Conservation (phyloP, 2,888 invertebrate species). For the Cephus sareptanus region DNA sequence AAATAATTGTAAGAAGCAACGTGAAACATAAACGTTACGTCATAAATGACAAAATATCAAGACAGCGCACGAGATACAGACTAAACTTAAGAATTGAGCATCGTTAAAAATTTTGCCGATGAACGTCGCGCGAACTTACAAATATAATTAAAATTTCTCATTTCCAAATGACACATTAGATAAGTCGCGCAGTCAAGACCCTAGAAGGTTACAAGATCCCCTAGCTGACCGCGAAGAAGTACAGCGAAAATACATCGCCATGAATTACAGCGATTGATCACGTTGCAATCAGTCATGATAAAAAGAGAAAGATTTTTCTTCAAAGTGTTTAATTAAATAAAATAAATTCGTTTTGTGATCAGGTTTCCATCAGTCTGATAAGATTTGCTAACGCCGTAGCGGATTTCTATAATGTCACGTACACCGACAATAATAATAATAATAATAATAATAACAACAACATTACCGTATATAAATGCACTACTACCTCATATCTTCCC, state of each 20-base stretch:
- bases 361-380: constrained; percentile 36
- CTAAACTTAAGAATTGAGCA: not conserved
- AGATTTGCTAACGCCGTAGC: constrained; percentile 27
- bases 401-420: constrained; percentile 9
- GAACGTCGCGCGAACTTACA: not conserved
- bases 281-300: not conserved
- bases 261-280: not conserved
- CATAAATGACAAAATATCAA: not conserved
- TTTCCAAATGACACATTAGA: not conserved
- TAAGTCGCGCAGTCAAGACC: not conserved
- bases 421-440: constrained; percentile 2
- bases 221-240: not conserved
- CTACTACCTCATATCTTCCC: not conserved
- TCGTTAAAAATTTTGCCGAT: not conserved
- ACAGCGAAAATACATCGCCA: not conserved
- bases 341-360: not conserved
- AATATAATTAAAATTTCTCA: not conserved
- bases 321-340: not conserved
- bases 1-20: not conserved
- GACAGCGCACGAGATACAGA: not conserved
- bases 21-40: not conserved
- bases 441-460: not conserved
- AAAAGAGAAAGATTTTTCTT: not conserved
- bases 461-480: not conserved
- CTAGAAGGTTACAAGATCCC: not conserved